phyloP scores from a whole-genome alignment of 2,888 invertebrate genomes.

The Xestia sexstrigata region DNA sequence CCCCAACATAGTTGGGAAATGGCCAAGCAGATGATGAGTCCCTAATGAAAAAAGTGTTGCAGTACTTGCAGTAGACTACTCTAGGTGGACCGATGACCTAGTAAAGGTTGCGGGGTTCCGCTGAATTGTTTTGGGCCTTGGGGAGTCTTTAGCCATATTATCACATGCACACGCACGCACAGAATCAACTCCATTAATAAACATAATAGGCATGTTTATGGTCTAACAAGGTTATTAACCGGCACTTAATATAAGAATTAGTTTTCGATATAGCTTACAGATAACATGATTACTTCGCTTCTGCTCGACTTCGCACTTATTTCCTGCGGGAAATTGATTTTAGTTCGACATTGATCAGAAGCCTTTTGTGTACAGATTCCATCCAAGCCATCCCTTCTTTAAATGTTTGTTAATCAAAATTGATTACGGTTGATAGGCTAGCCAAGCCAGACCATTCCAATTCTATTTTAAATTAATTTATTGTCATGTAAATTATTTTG shows the following conservation, averaged over 20 bases:
- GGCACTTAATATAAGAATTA: slow-evolving; percentile 16
- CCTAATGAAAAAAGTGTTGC: background rate
- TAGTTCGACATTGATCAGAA: slow-evolving; percentile 31
- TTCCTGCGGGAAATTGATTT: slow-evolving; percentile 61
- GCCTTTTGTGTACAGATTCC: slow-evolving; percentile 29
- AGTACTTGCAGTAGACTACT: background rate
- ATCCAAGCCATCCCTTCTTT: slow-evolving; percentile 18
- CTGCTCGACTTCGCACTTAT: slow-evolving; percentile 31
- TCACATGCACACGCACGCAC: slow-evolving; percentile 17
- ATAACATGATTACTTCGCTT: slow-evolving; percentile 31
- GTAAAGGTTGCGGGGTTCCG: too few species aligned
- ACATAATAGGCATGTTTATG: slow-evolving; percentile 4
- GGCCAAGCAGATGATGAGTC: background rate
- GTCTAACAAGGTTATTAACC: slow-evolving; percentile 9
- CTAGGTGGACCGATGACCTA: too few species aligned
- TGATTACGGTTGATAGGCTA: background rate
- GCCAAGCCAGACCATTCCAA: background rate
- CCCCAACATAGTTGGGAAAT: too few species aligned
- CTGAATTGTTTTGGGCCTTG: slow-evolving; percentile 11
- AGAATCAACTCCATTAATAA: slow-evolving; percentile 22
- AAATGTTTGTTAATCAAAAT: slow-evolving; percentile 13
- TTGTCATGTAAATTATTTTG: slow-evolving; percentile 22
- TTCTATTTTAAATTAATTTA: slow-evolving; percentile 12
- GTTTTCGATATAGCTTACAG: slow-evolving; percentile 21
- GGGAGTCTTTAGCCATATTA: slow-evolving; percentile 19